These are phyloP conservation scores for Tryphoninae sp. DNA, from an alignment of 2,888 invertebrate species.

Conservation along the genomic window DNA sequence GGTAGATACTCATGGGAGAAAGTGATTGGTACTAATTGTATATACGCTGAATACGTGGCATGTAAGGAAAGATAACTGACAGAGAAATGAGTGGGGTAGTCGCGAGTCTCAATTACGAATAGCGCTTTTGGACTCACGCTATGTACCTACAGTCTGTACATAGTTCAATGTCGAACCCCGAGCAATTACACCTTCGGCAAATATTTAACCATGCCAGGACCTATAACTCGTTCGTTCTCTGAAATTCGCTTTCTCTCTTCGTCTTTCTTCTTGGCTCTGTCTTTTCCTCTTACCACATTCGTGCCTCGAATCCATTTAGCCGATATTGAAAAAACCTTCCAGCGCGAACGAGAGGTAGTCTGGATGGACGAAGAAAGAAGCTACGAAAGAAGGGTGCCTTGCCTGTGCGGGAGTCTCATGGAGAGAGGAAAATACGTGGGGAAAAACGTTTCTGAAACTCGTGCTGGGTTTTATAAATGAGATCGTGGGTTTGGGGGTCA, in stretches of 20 bases:
- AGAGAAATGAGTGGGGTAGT: conserved; percentile 1
- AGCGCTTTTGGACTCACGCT: conserved; percentile 1
- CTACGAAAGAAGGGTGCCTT: conserved; percentile 13
- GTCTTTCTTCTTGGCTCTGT: conserved; percentile 9
- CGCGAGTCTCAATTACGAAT: conserved; percentile 48
- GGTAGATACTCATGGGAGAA: too few species aligned
- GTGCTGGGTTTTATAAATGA: conserved; percentile 2
- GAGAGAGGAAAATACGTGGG: conserved; percentile 15
- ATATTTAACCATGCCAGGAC: conserved; percentile 57
- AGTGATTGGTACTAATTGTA: too few species aligned
- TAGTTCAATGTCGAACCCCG: conserved; percentile 39
- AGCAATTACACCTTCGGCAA: conserved; percentile 63
- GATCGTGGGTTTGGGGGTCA: neutral
- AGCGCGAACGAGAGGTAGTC: conserved; percentile 29
- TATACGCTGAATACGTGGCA: neutral
- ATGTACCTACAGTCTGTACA: neutral
- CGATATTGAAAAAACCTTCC: conserved; percentile 64
- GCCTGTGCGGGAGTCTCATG: neutral
- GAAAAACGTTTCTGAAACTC: conserved; percentile 37
- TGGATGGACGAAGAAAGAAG: conserved; percentile 14
- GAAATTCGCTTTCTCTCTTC: conserved; percentile 19
- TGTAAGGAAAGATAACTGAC: conserved; percentile 2
- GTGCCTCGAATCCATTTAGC: conserved; percentile 65
- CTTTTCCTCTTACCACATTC: conserved; percentile 45
- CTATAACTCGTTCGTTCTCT: conserved; percentile 37